Evolutionary conservation across 2,888 invertebrate genomes (phyloP), one percentile per base, ranked within the genome.

Genomic region (Heteromurus nitidus): DNA sequence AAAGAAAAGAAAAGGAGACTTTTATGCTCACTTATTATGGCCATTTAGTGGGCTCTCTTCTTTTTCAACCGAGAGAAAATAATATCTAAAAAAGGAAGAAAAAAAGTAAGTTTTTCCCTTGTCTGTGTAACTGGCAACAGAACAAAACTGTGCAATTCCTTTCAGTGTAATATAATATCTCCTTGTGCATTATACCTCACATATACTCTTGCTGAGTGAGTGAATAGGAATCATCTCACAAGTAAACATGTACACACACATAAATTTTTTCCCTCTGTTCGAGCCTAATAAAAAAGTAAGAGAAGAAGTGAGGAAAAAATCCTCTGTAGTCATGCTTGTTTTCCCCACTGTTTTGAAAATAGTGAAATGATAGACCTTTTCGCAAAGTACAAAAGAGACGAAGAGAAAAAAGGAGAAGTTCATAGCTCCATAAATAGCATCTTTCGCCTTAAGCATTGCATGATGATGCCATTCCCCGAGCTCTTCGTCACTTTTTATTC

Each of bases 391-490:
- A 20, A 68, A 42, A 69, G 65, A 58, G 55, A 77, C 68, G 62
- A 47, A n/a, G n/a, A 58, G 55, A 77, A 77, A 68, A 47, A n/a
- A 47, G 11, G n/a, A 13, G n/a, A 77, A 74, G 68, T 77, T 77
- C 77, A 77, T 69, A 62, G 68, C 77, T 77, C 77, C 69, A 77
- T 77, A 77, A 77, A 76, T 53, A 55, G 68, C 9, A 68, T 69
- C 60, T 47, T 69, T 69, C 68, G 36, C 74, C 74, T 53, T 53
- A 65, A 74, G 74, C 74, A 36, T 18, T 44, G 36, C n/a, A 47
- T 3, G 47, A 47, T 47, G 47, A 47, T 47, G n/a, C 11, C 9
- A 64, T 74, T 11, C n/a, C 24, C 16, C 55, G 64, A 65, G 28
- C 24, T 72, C 65, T 74, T 26, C 47, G 28, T 64, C 65, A 20